Evolutionary conservation across 2,888 invertebrate genomes (phyloP), one percentile per base, ranked within the genome.

Genomic region (Callimorpha dominula): DNA sequence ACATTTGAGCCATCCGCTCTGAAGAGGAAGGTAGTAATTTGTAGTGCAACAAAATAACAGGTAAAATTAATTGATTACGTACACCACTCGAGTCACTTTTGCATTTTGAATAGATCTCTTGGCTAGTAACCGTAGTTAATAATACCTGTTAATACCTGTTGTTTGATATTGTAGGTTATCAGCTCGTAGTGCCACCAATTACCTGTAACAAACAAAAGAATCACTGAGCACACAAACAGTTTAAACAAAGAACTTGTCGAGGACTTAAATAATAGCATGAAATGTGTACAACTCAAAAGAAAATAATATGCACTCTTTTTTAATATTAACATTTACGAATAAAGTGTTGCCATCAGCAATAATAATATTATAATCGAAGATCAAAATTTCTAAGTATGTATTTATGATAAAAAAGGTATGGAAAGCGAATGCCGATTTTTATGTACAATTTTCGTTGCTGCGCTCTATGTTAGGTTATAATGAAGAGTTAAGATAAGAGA

Each of bases 161-260:
- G 31, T n/a, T 40, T 65, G 8, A 50, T 31, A 31, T 31, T 31
- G 31, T 17, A 50, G 14, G 31, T 65, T 31, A 20, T 65, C 31
- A 65, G 20, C 8, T 31, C 49, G 31, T 43, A 43, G n/a, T n/a
- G n/a, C 9, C 43, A 43, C 17, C 15, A 65, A 50, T 17, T 65
- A 65, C 65, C 65, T 65, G 65, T 20, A 65, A 65, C 50, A 65
- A 65, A 40, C 1, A 65, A 60, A 31, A 14, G 12, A 12, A 60
- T 60, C 14, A 31, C 14, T 60, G 14, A 60, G 31, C 7, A 31
- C 31, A 6, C 14, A 60, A 14, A 31, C 31, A 31, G n/a, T 31
- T 31, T 11, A 14, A 31, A 60, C 60, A 60, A 31, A 20, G 5
- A 8, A 20, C 11, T 57, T 57, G 57, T 31, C 31, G 31, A 31